A percentile compares a stretch with the other conserved stretches of the same genome.
phyloP scores from a whole-genome alignment of 2,113 vertebrate genomes.

The Cardinalis cardinalis region DNA sequence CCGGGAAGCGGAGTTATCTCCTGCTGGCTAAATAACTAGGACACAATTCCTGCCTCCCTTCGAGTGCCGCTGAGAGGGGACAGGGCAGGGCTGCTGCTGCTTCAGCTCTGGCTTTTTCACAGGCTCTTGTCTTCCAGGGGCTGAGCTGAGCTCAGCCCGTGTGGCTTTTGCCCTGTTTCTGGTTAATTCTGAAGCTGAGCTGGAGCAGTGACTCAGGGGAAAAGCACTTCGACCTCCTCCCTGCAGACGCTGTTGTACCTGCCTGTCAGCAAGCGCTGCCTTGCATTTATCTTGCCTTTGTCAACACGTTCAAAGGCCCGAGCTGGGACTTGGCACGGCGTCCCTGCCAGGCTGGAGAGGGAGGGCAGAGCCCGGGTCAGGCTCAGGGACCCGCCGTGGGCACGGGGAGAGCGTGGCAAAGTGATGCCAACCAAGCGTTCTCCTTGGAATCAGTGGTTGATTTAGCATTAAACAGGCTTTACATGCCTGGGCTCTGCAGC shows the following conservation, averaged over 20 bases:
- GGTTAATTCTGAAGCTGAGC: background rate
- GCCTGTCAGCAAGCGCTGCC: background rate
- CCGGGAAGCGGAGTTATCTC: background rate
- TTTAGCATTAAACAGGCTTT: background rate
- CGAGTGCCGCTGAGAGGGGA: background rate
- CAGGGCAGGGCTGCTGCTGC: background rate
- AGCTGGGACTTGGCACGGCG: background rate
- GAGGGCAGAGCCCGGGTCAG: background rate
- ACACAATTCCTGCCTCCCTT: background rate
- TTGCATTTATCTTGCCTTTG: constrained; percentile 24
- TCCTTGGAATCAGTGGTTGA: background rate
- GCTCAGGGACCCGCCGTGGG: accelerated
- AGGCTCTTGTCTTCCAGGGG: background rate
- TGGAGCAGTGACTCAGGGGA: constrained; percentile 12
- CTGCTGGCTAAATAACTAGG: background rate
- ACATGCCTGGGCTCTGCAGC: background rate
- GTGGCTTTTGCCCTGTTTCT: background rate
- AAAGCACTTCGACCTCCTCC: constrained; percentile 20
- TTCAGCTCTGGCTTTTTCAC: background rate
- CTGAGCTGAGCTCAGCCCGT: background rate
- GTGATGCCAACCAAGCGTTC: background rate
- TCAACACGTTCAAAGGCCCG: background rate
- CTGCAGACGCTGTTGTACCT: background rate
- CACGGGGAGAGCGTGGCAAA: background rate
- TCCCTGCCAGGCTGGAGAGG: background rate